Evolutionary conservation across 2,888 invertebrate species (phyloP), one percentile per base, ranked within the genome.

Genomic region (Tromatobia lineatoria): DNA sequence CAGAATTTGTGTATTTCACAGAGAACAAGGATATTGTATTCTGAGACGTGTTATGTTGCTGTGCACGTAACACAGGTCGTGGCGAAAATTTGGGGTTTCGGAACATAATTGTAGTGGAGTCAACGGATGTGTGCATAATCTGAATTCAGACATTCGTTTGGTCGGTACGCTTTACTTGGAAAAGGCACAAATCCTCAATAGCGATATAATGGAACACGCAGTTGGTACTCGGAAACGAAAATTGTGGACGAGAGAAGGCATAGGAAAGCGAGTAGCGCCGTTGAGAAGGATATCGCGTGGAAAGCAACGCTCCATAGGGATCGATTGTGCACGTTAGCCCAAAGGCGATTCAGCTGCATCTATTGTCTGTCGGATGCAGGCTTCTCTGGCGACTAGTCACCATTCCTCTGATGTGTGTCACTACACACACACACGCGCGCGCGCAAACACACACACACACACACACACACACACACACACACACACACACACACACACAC

Each of bases 301-400:
- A 85, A 88, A 82, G 86, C 85, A 86, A 87, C 74, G 71, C 69
- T 61, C 45, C 13, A 47, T 13, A 38, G 25, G 75, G 74, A 88
- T 86, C 79, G 84, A 80, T 85, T 83, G 85, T 64, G 78, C 81
- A 87, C 83, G 80, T 85, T 87, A 86, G 80, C 85, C 64, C 82
- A 69, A 88, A 42, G 80, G 79, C 66, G 82, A 70, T 85, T 88
- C 85, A 84, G 87, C 85, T 85, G 85, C 87, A 85, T 83, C 86
- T 87, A 89, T 88, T 87, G 87, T 88, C 80, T 87, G 87, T 88
- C 87, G 84, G 11, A 80, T 77, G 67, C 87, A 88, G 83, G 77
- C 64, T 57, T 8, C 18, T 64, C 18, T 75, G 50, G 54, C 64
- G 25, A 74, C 74, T 50, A 75, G 74, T 75, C 54, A 34, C 67